phyloP scores from a whole-genome alignment of 2,113 vertebrate species.

The Galbula dea region DNA sequence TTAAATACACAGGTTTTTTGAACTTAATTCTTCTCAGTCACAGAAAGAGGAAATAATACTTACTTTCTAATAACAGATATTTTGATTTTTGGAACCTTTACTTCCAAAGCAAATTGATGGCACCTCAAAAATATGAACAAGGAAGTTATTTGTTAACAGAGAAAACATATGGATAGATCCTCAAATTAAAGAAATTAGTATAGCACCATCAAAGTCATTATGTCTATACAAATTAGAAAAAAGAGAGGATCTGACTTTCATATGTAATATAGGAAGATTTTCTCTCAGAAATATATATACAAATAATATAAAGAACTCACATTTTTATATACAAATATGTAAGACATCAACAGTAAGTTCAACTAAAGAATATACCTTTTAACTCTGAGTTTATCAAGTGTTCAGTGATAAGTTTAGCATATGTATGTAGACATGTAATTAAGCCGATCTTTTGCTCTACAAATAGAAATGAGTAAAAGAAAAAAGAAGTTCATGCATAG shows the following conservation, averaged over 20 bases:
- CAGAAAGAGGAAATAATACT: not conserved
- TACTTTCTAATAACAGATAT: not conserved
- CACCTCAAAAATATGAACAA: not conserved
- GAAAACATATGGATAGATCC: not conserved
- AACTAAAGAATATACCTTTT: not conserved
- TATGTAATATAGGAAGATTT: not conserved
- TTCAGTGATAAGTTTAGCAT: not conserved
- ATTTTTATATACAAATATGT: not conserved
- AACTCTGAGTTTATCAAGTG: not conserved
- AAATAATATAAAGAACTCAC: not conserved
- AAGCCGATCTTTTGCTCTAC: not conserved
- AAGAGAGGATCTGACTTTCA: conserved; percentile 1
- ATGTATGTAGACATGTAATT: not conserved
- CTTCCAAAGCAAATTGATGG: not conserved
- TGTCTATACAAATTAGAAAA: not conserved
- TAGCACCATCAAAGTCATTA: conserved; percentile 9
- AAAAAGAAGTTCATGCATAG: conserved; percentile 14
- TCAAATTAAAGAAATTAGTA: not conserved
- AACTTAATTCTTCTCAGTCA: not conserved
- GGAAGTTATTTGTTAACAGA: not conserved
- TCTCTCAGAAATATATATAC: not conserved
- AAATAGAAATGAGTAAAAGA: not conserved
- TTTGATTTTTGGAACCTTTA: not conserved
- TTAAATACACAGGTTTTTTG: not conserved
- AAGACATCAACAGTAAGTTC: not conserved